Evolutionary conservation across 2,888 invertebrate species (phyloP), one percentile per base, ranked within the genome.

Genomic region (Noctua comes): DNA sequence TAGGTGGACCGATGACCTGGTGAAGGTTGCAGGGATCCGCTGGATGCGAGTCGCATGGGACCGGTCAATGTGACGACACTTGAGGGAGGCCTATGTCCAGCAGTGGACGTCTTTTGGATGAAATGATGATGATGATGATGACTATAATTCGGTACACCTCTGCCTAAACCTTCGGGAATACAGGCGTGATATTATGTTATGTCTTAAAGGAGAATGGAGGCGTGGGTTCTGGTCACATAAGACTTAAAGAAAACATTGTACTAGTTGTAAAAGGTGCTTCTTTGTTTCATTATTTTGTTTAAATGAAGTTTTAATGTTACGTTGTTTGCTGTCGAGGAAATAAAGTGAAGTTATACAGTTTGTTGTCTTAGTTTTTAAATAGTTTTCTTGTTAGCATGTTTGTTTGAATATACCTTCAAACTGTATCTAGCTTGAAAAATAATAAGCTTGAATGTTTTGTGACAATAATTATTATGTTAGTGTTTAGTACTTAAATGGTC

Each of bases 281-380:
- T 69, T 74, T 64, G 75, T 85, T 75, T 75, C 69, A 70, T 68
- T 70, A 73, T 59, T 51, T 85, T 36, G 40, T 36, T 71, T 31
- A 16, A 31, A 68, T 51, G 10, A 68, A 69, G 68, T 80, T 75
- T 80, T 48, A 59, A n/a, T 62, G 21, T 80, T 66, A 13, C 27
- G 21, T 57, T 64, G 51, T 69, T 75, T 51, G 24, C 36, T 27
- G 65, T 72, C 3, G 24, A 59, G 24, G 31, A 66, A 76, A 62
- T 43, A 57, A 74, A 43, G 13, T 24, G 43, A 43, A 62, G 59
- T 27, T 76, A 24, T 68, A 24, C 7, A 68, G 48, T 66, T 21
- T 5, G 13, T 36, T 2, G 40, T 51, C 2, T n/a, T 43, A 43
- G 21, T 62, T 48, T 71, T 59, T 16, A 7, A 80, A 62, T 59